Evolutionary conservation across 2,113 vertebrate species (phyloP), one percentile per base, ranked within the genome.

Genomic region (Menidia beryllina): DNA sequence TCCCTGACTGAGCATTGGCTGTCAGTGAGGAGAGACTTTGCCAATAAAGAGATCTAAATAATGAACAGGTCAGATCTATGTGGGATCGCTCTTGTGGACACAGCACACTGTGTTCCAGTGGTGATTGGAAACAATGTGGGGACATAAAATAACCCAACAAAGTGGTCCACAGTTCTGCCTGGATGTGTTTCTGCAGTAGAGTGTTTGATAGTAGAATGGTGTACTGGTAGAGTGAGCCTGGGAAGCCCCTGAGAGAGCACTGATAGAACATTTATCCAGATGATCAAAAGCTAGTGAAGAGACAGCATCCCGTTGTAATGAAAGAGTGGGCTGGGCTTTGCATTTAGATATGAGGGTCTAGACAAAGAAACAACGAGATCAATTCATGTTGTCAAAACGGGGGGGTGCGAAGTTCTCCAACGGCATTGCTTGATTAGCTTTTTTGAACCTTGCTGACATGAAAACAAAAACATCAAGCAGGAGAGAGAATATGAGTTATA

Each of bases 1-100:
- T 82, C 65, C 82, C 52, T 79, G 72, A 83, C 75, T 79, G 75
- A 81, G 74, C 64, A 67, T 73, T 71, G 72, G 63, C 63, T 72
- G 75, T 75, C 64, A 57, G 68, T 52, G 72, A 58, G 56, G 47
- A 47, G 25, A 49, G 41, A 17, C 61, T 70, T 61, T 77, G 65
- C 53, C 72, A 72, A 78, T 74, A 77, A 80, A 78, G 65, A 68
- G 54, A 49, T 51, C 58, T 75, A 69, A 76, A 86, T 79, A 70
- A 82, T 85, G 56, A 85, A 76, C 64, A 61, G 58, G 64, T 49
- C 38, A 17, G 58, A 66, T 76, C 63, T 69, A 59, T 72, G 34
- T 50, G 4, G 19, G n/a, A 54, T 59, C 59, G 63, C 74, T 49
- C 20, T 30, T 8, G 14, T 49, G 19, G 67, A 65, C 41, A 57